Evolutionary conservation across 2,797 vertebrate species (phyloP), one percentile per base, ranked within the genome.

Genomic region (Tauraco hartlaubi): DNA sequence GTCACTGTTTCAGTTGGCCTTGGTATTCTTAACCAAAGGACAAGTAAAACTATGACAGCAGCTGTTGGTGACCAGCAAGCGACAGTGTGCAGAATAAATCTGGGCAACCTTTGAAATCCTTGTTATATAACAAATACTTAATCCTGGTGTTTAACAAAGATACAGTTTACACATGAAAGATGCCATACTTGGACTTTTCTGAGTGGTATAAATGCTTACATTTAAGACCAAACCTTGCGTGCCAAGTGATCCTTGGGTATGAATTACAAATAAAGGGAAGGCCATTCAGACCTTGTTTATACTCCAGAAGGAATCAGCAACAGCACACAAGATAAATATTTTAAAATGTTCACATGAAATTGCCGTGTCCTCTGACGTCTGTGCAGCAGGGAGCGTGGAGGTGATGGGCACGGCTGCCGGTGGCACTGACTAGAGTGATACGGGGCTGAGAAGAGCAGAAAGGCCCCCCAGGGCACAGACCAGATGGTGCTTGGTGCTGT

Each of bases 331-430:
- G 59, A 31, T 72, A 74, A 84, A 67, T 66, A 39, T 67, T 95
- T 85, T 66, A 41, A 46, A 73, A 12, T 9, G 3, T 43, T 61
- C 4, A 3, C 16, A 4, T 86, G 71, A 16, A 87, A n/a, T 63
- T 59, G 51, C 56, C 17, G 3, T 44, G 41, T 92, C 43, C 22
- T 72, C 18, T 1, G 0, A 15, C 2, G 10, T 9, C 12, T 15
- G 43, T 52, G 63, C 0, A 0, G 39, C 55, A 59, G 63, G 51
- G 84, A 74, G 43, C 0, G 9, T 1, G 1, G 85, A 19, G 33
- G 74, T 6, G 43, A 16, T 31, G 55, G 74, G 68, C 19, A 6
- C 8, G 1, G 2, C n/a, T 41, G 61, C 52, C 0, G 2, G 67
- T 46, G 77, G 22, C 62, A 4, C 6, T 18, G 9, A 21, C 58